phyloP scores from a whole-genome alignment of 2,797 vertebrate genomes.

The Takifugu ocellatus region DNA sequence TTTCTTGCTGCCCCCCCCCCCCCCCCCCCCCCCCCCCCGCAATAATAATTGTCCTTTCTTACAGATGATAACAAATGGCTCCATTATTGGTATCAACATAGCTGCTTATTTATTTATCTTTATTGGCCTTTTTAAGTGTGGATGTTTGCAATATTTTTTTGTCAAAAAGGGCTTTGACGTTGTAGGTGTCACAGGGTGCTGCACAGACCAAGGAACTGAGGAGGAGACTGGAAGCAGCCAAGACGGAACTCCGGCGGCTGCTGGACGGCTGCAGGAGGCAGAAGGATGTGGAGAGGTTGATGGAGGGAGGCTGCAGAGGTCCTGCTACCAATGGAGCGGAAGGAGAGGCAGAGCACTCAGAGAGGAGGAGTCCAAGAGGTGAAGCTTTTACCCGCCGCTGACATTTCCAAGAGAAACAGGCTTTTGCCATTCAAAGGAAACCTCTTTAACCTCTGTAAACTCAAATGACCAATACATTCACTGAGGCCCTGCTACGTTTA shows the following conservation, averaged over 20 bases:
- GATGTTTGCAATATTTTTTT: not conserved
- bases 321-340: not conserved
- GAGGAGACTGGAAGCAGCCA: slow-evolving; percentile 49
- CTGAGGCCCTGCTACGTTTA: no score
- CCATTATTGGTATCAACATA: not conserved
- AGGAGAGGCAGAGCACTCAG: not conserved
- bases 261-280: slow-evolving; percentile 33
- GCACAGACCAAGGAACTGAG: slow-evolving; percentile 51
- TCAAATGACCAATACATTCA: no score
- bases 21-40: no score
- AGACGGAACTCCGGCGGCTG: slow-evolving; percentile 51
- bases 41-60: not conserved
- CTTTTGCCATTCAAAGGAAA: no score
- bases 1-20: not conserved
- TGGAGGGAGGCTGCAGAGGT: not conserved
- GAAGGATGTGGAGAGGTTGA: slow-evolving; percentile 17
- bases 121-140: no score
- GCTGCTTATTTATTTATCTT: no score
- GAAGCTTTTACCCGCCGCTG: not conserved
- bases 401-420: not conserved
- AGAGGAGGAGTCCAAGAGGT: slow-evolving; percentile 49
- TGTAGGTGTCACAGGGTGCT: slow-evolving; percentile 42
- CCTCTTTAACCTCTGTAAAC: no score
- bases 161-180: not conserved
- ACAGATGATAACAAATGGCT: not conserved